Evolutionary conservation across 2,113 vertebrate genomes (phyloP).

Genomic region (Scatophagus argus): DNA sequence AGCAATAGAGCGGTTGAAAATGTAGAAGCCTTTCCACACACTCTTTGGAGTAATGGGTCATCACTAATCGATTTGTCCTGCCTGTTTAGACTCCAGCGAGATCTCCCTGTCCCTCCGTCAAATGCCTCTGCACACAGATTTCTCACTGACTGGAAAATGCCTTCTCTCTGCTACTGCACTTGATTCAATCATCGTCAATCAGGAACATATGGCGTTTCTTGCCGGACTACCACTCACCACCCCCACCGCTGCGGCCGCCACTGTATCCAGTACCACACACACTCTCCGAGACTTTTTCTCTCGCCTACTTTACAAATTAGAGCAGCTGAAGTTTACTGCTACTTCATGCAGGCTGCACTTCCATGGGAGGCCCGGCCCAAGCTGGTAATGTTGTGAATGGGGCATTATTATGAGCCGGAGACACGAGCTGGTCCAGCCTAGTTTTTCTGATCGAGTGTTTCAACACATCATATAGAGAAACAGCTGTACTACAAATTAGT

Average conservation of each 20-base stretch:
- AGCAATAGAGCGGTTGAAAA: slow-evolving; percentile 30
- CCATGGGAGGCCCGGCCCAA: slow-evolving; percentile 38
- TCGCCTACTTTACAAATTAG: slow-evolving; percentile 83
- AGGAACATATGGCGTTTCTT: slow-evolving; percentile 67
- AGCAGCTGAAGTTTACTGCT: slow-evolving; percentile 79
- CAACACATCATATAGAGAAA: slow-evolving; percentile 86
- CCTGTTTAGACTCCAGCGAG: slow-evolving; percentile 59
- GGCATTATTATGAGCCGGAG: slow-evolving; percentile 74
- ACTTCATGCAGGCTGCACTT: slow-evolving; percentile 52
- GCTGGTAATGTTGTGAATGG: slow-evolving; percentile 68
- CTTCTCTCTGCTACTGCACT: slow-evolving; percentile 64
- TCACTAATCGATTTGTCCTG: slow-evolving; percentile 76
- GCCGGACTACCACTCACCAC: slow-evolving; percentile 21
- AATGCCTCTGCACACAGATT: slow-evolving; percentile 60
- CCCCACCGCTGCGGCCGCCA: slow-evolving; percentile 22
- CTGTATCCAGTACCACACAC: slow-evolving; percentile 61
- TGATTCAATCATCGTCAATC: slow-evolving; percentile 76
- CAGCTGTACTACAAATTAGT: slow-evolving; percentile 88
- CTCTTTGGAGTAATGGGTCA: slow-evolving; percentile 69
- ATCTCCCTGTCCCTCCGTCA: slow-evolving; percentile 63
- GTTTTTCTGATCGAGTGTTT: slow-evolving; percentile 83
- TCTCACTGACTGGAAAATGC: slow-evolving; percentile 56
- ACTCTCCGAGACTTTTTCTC: slow-evolving; percentile 44
- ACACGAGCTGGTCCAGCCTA: slow-evolving; percentile 71
- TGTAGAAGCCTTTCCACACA: slow-evolving; percentile 25